Conservation (phyloP, 2,888 invertebrate genomes). For the Matsumyia berberina region DNA sequence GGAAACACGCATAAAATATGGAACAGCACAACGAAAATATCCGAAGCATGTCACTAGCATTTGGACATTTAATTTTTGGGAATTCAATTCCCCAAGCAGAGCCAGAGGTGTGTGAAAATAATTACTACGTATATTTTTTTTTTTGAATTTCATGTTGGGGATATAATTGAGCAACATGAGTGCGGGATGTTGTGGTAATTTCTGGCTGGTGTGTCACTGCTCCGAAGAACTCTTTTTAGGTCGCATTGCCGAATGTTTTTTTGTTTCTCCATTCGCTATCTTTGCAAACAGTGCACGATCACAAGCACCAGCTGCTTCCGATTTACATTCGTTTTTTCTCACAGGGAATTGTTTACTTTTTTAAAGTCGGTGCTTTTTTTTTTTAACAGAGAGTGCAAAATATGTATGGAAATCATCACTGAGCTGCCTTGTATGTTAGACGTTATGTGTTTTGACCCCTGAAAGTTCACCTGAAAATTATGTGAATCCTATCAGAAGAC, state of each 20-base stretch:
- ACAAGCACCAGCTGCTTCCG: slow-evolving; percentile 65
- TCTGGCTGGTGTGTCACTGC: slow-evolving; percentile 13
- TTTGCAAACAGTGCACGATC: slow-evolving; percentile 33
- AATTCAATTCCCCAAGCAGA: slow-evolving; percentile 16
- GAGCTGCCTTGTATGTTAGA: no score
- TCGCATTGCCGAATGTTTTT: slow-evolving; percentile 22
- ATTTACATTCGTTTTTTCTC: slow-evolving; percentile 15
- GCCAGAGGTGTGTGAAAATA: slow-evolving; percentile 16
- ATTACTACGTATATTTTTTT: slow-evolving; percentile 26
- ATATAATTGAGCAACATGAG: not conserved
- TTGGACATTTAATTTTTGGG: slow-evolving; percentile 12
- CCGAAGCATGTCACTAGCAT: slow-evolving; percentile 45
- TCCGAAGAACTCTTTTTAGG: not conserved
- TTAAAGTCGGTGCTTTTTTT: slow-evolving; percentile 2
- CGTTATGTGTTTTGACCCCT: no score
- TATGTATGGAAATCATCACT: slow-evolving; percentile 43
- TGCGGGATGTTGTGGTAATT: slow-evolving; percentile 4
- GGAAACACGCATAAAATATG: slow-evolving; percentile 40
- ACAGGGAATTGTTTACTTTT: slow-evolving; percentile 22
- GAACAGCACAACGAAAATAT: slow-evolving; percentile 20
- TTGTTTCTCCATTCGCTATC: slow-evolving; percentile 37
- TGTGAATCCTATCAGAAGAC: no score
- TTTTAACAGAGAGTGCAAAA: not conserved
- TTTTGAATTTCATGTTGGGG: not conserved
- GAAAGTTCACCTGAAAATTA: no score